phyloP scores from a whole-genome alignment of 2,113 vertebrate species.

The Arvicanthis niloticus region DNA sequence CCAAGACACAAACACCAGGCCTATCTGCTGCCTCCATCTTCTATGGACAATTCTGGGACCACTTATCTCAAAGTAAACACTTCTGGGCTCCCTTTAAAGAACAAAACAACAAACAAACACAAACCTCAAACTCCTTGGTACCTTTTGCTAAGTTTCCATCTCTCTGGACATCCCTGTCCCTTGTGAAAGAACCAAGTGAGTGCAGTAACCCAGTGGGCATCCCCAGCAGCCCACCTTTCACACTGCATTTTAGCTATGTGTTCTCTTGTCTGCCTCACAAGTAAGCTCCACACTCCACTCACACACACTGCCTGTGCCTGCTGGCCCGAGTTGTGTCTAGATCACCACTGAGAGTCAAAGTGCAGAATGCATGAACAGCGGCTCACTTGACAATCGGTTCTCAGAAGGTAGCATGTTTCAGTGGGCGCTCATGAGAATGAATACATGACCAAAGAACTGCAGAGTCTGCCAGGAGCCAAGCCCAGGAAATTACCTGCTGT shows the following conservation, averaged over 20 bases:
- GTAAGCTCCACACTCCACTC: neutral
- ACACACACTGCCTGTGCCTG: neutral
- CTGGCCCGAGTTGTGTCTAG: neutral
- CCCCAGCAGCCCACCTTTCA: too few species aligned
- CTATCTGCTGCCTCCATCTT: too few species aligned
- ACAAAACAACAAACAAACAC: neutral
- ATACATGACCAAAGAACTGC: too few species aligned
- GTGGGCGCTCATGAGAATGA: too few species aligned
- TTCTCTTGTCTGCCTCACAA: neutral
- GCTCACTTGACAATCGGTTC: neutral
- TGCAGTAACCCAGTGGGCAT: accelerated
- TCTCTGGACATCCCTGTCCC: neutral
- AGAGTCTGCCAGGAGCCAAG: too few species aligned
- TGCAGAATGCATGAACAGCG: neutral
- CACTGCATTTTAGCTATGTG: accelerated
- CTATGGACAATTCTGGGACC: neutral
- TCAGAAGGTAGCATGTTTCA: neutral
- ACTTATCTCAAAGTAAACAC: neutral
- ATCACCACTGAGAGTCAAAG: neutral
- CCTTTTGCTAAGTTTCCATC: neutral
- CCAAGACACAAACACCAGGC: too few species aligned
- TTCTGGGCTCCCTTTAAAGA: neutral
- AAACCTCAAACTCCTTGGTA: neutral
- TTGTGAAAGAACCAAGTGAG: neutral
- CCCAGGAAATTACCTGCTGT: too few species aligned